These are phyloP conservation scores for Dromococcyx pavoninus DNA, from an alignment of 2,797 vertebrate genomes.

Conservation along the genomic window DNA sequence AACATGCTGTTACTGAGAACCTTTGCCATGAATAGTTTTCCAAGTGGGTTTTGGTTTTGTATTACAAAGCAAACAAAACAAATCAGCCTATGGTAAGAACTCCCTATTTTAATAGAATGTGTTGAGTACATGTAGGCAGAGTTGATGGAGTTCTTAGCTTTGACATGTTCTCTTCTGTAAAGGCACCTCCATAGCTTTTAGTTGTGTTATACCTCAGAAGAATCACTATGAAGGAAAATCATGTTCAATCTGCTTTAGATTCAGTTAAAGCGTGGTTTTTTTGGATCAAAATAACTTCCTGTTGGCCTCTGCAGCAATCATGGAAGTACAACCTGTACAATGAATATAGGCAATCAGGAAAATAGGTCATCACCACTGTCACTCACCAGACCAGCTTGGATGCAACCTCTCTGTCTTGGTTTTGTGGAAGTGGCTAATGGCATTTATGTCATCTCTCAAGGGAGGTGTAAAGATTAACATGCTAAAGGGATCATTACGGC, in stretches of 20 bases:
- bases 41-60: not conserved
- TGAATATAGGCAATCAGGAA: not conserved
- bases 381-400: not conserved
- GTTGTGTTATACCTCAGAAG: not conserved
- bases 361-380: not conserved
- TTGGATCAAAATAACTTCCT: slow-evolving; percentile 1
- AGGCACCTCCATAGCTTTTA: not conserved
- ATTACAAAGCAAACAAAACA: not conserved
- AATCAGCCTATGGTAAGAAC: not conserved
- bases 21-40: not conserved
- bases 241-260: not conserved
- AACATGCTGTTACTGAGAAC: not conserved
- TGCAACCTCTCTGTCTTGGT: not conserved
- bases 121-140: not conserved
- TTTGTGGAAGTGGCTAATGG: not conserved
- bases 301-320: not conserved
- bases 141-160: not conserved
- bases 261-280: not conserved
- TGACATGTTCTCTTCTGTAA: not conserved
- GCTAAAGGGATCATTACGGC: not conserved
- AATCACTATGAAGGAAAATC: not conserved
- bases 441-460: not conserved
- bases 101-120: not conserved
- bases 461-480: not conserved
- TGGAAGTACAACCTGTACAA: not conserved